Evolutionary conservation across 2,113 vertebrate species (phyloP), one percentile per base, ranked within the genome.

Genomic region (Empidonax traillii): DNA sequence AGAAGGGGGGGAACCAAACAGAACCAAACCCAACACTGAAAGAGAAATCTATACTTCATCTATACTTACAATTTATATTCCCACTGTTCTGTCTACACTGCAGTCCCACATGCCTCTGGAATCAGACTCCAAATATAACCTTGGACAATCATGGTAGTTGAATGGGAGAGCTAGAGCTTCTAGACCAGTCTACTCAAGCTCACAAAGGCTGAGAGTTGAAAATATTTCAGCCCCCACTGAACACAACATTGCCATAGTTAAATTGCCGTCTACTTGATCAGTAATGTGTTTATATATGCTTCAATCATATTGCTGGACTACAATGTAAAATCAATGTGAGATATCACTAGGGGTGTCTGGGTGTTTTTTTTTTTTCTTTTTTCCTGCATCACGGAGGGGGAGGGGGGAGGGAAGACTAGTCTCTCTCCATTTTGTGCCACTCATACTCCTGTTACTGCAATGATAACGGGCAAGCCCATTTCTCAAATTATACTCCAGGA

Each of bases 381-480:
- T 41, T 59, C 17, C 15, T 66, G 20, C 37, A 69, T 15, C 9
- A n/a, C 2, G 3, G 13, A 0, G 6, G 13, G 18, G 1, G 4
- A 8, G 15, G 1, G 9, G 21, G 46, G 44, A 20, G 44, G 44
- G 44, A 44, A 43, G 35, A 21, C 24, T 66, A 14, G 19, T 49
- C 14, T 75, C 5, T 43, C 13, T 67, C 14, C 18, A 30, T 2
- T 49, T 74, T 89, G 16, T 67, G 9, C 6, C 22, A 15, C 10
- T 68, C 24, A 23, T 27, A 55, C 11, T 68, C 24, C 15, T 77
- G 8, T 55, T 69, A 41, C 8, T 49, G 12, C 25, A 59, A 41
- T 19, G 22, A 15, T 46, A 83, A 58, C 2, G 35, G 39, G 16
- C 12, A 80, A 87, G 3, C 6, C 7, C 7, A 35, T 8, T 30